Base-by-base conservation (phyloP, 2,113 vertebrate genomes). In the Carassius auratus region DNA sequence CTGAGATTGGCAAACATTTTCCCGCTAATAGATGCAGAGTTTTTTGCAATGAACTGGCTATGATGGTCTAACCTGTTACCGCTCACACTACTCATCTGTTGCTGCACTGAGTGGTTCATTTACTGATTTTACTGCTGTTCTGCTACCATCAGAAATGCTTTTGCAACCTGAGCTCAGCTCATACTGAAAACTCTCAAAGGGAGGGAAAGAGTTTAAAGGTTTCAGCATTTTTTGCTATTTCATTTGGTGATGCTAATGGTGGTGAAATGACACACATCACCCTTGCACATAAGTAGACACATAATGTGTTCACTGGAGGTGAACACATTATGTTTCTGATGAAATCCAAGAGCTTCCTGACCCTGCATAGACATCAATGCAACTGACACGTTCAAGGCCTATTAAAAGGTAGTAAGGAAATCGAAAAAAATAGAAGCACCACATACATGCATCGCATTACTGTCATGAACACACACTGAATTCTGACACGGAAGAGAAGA, bases 81-180 rank as follows among this genome's bases (percentile, higher is more conserved):
- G 23, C 26, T 50, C 5, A 4, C 38, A 48, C 8, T 50, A 23
- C 15, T 52, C 80, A 55, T 82, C 48, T 82, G 26, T 82, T 36
- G 26, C 64, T 33, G 45, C 45, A 36, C 9, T 36, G 62, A 69
- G 80, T 52, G 19, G 17, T 45, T 81, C 62, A 81, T 68, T 81
- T 81, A 81, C 23, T 69, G 80, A 52, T 52, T 26, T 52, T 77
- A 77, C 73, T 69, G 80, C 23, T 82, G 26, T 69, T 69, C 17
- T 17, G 8, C 45, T 69, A 45, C 52, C 15, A 33, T 81, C n/a
- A 52, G 45, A 55, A 69, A 36, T 0, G 23, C 12, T 48, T 45
- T 23, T 5, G 26, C 57, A 64, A 13, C 33, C 10, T 78, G 61
- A 45, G 36, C 4, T 30, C 42, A 19, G 23, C 61, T 81, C n/a